These are phyloP conservation scores for Cydia amplana DNA, from an alignment of 1,140 invertebrate species.

Conservation along the genomic window DNA sequence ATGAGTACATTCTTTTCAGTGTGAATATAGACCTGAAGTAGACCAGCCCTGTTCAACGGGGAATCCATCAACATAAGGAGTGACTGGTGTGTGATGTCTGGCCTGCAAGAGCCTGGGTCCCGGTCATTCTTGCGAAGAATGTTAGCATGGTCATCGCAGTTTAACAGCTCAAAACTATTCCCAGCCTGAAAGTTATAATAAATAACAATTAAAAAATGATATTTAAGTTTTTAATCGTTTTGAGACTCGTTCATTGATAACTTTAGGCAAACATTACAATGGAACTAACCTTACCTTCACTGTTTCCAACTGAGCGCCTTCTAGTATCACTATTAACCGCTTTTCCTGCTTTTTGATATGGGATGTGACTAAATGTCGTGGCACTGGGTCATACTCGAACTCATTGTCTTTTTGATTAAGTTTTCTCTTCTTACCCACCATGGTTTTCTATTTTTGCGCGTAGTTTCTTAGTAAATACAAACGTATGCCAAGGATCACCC, in stretches of 20 bases:
- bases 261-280: not conserved
- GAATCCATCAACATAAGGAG: conserved; percentile 98
- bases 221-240: not conserved
- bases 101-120: conserved; percentile 91
- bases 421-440: conserved; percentile 84
- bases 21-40: conserved; percentile 96
- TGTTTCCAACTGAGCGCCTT: conserved; percentile 96
- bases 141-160: conserved; percentile 94
- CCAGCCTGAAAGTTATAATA: conserved; percentile 83
- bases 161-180: conserved; percentile 93
- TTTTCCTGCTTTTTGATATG: conserved; percentile 91
- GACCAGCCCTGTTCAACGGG: conserved; percentile 94
- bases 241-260: not conserved
- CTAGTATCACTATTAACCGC: conserved; percentile 95
- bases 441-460: conserved; percentile 10
- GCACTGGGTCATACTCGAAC: conserved; percentile 83
- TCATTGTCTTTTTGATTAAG: conserved; percentile 80
- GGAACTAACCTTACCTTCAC: conserved; percentile 88
- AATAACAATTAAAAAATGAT: not conserved
- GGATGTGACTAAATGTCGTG: conserved; percentile 84
- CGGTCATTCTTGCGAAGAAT: conserved; percentile 92
- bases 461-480: not conserved
- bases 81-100: conserved; percentile 98
- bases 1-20: conserved; percentile 98
- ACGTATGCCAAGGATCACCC: not conserved